A percentile compares a stretch with the other conserved stretches of the same genome.
phyloP scores from a whole-genome alignment of 2,113 vertebrate genomes.

The Empidonax traillii region DNA sequence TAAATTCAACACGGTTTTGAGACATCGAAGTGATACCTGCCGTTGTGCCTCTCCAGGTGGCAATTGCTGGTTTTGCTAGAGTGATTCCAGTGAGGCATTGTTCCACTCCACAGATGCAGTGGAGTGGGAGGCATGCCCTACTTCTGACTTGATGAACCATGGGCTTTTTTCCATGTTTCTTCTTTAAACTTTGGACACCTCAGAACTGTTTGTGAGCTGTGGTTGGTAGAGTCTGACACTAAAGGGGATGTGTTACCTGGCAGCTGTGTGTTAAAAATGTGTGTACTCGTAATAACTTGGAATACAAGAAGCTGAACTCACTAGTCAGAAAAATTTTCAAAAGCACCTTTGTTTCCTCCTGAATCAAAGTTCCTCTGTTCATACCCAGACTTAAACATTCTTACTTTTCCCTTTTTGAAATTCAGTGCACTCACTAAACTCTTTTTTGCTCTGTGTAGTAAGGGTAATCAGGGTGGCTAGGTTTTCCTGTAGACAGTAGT shows the following conservation, averaged over 20 bases:
- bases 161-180: neutral
- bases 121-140: neutral
- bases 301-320: neutral
- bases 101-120: accelerated
- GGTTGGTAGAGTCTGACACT: neutral
- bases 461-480: neutral
- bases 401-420: neutral
- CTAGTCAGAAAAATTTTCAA: neutral
- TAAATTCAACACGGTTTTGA: neutral
- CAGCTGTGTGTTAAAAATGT: neutral
- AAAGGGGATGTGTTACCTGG: neutral
- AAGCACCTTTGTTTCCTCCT: slow-evolving; percentile 16
- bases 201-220: neutral
- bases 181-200: neutral
- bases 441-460: neutral
- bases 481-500: neutral
- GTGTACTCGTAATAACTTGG: neutral
- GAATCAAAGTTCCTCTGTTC: slow-evolving; percentile 5
- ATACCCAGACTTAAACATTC: neutral
- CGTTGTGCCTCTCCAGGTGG: neutral
- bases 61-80: neutral
- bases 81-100: no score
- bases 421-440: neutral
- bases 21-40: neutral
- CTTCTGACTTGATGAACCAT: neutral